phyloP scores from a whole-genome alignment of 2,797 vertebrate species.

The Ibycter americanus region DNA sequence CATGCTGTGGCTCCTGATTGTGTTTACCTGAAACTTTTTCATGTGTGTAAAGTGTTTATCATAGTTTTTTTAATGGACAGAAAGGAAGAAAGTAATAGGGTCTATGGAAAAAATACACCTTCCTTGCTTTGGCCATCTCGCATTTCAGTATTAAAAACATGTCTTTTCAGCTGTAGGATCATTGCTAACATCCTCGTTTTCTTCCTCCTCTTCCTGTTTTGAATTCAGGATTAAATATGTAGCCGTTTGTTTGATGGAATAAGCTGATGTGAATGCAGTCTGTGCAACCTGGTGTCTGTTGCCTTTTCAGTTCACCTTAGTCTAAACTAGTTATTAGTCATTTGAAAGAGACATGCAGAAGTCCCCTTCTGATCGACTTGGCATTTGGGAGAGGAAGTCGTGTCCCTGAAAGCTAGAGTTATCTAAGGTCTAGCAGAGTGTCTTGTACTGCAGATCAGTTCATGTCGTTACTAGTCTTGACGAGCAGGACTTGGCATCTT shows the following conservation, averaged over 20 bases:
- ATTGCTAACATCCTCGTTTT: neutral
- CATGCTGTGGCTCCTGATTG: rapidly evolving
- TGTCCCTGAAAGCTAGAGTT: neutral
- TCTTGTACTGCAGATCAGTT: neutral
- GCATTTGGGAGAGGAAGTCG: neutral
- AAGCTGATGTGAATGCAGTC: neutral
- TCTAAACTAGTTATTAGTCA: neutral
- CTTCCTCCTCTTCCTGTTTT: neutral
- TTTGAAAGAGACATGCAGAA: neutral
- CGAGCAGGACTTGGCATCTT: neutral
- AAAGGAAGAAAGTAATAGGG: neutral
- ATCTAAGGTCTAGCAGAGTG: neutral
- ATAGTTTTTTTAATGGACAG: neutral
- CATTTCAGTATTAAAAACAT: neutral
- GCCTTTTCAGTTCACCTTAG: neutral
- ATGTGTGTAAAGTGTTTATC: neutral
- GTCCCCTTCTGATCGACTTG: neutral
- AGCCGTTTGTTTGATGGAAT: neutral
- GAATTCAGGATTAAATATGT: neutral
- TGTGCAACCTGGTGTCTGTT: neutral
- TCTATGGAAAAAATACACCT: neutral
- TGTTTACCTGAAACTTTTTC: neutral
- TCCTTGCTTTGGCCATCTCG: neutral
- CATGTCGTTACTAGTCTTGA: neutral
- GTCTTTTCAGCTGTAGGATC: neutral